phyloP scores from a whole-genome alignment of 2,113 vertebrate species.

The Orthonyx spaldingii region DNA sequence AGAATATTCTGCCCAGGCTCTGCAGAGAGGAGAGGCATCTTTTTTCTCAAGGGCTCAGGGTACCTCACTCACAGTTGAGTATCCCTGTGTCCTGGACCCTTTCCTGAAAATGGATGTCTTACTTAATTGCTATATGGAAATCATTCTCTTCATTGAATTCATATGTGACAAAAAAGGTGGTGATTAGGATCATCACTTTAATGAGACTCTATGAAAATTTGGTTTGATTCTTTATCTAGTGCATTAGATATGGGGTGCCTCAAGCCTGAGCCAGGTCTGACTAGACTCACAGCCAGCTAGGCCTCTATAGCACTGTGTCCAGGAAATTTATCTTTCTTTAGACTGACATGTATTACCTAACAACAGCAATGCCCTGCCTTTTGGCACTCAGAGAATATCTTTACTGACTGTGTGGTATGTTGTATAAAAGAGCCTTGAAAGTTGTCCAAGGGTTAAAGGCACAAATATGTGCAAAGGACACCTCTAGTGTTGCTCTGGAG shows the following conservation, averaged over 20 bases:
- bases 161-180: not conserved
- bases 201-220: not conserved
- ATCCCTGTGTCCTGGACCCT: not conserved
- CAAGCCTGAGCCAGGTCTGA: not conserved
- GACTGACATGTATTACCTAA: not conserved
- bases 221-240: not conserved
- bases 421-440: not conserved
- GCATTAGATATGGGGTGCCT: not conserved
- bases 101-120: not conserved
- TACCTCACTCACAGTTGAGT: fast-evolving
- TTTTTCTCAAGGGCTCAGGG: not conserved
- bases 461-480: not conserved
- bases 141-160: not conserved
- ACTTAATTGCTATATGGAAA: not conserved
- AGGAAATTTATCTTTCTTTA: not conserved
- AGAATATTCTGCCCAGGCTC: not conserved
- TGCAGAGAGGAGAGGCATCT: not conserved
- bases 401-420: not conserved
- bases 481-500: not conserved
- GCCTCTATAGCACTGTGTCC: fast-evolving
- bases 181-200: not conserved
- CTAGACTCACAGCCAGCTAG: not conserved
- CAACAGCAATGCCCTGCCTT: not conserved
- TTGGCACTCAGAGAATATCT: not conserved
- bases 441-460: not conserved